Evolutionary conservation across 2,113 vertebrate genomes (phyloP), one percentile per base, ranked within the genome.

Genomic region (Mixornis gularis): DNA sequence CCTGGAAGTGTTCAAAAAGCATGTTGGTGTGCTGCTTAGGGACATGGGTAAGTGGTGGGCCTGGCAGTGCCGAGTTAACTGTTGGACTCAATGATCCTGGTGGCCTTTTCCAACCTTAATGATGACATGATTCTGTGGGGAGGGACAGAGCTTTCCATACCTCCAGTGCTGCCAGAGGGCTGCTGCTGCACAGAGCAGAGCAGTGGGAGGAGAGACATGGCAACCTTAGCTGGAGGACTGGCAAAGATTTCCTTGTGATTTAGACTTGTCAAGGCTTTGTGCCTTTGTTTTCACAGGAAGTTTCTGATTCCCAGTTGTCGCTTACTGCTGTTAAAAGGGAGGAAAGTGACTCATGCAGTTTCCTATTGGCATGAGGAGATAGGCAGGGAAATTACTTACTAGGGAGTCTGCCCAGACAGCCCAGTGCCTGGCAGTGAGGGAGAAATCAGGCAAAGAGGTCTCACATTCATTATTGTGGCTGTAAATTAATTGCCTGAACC

Each of bases 331-430:
- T 58, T 86, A 49, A 87, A 82, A 79, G 71, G 51, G 87, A 95
- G 95, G 92, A 95, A 96, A 94, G 80, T 96, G 95, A 97, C 89
- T 97, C 96, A 96, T 74, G 70, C 48, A 46, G 93, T 77, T 95
- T 94, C 95, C 94, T 94, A 89, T 83, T 71, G 92, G 83, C 69
- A 85, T 78, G 53, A 58, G 56, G 77, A 94, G 92, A 95, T 83
- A 82, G 1, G 49, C 52, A 60, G 68, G 59, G 93, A 88, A 90
- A 93, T 46, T n/a, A 40, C 89, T 82, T 65, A 56, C 1, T 5
- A 81, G 43, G 49, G 79, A 72, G 85, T 70, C 92, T 89, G 63
- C 77, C 32, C 70, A 83, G 94, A 77, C 66, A 79, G 63, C 56
- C 3, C 0, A 89, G 80, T 2, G 58, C 76, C 83, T 49, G 90